These are phyloP conservation scores for Trachelipus rathkii DNA, from an alignment of 1,140 invertebrate genomes.

Conservation along the genomic window DNA sequence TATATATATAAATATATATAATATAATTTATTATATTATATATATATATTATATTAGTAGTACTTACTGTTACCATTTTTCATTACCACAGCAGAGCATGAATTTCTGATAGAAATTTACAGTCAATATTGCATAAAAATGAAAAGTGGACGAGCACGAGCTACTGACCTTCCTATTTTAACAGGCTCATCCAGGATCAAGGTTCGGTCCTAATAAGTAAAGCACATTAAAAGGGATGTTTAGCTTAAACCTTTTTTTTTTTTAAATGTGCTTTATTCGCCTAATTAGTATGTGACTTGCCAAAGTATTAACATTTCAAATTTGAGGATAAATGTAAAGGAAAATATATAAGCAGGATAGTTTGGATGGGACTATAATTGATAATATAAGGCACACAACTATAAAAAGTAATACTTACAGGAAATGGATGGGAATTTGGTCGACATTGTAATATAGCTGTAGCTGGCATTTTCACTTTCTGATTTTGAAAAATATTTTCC, in stretches of 20 bases:
- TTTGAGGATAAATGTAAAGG: no score
- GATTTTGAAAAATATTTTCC: background rate
- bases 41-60: background rate
- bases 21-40: slow-evolving; percentile 18
- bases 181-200: slow-evolving; percentile 69
- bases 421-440: background rate
- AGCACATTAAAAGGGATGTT: no score
- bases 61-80: slow-evolving; percentile 26
- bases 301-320: no score
- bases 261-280: no score
- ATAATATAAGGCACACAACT: no score
- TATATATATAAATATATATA: slow-evolving; percentile 24
- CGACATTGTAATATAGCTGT: background rate
- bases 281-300: no score
- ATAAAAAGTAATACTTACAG: background rate
- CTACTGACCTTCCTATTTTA: slow-evolving; percentile 91
- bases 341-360: no score
- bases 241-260: no score
- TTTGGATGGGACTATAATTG: no score
- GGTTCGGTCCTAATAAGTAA: slow-evolving; percentile 59
- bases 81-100: slow-evolving; percentile 27
- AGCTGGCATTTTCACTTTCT: background rate
- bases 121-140: slow-evolving; percentile 95
- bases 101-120: slow-evolving; percentile 77
- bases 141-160: slow-evolving; percentile 69